Percentiles rank a stretch among this genome's conserved stretches.
Conservation (phyloP, 2,888 invertebrate species). For the Sepiola atlantica region DNA sequence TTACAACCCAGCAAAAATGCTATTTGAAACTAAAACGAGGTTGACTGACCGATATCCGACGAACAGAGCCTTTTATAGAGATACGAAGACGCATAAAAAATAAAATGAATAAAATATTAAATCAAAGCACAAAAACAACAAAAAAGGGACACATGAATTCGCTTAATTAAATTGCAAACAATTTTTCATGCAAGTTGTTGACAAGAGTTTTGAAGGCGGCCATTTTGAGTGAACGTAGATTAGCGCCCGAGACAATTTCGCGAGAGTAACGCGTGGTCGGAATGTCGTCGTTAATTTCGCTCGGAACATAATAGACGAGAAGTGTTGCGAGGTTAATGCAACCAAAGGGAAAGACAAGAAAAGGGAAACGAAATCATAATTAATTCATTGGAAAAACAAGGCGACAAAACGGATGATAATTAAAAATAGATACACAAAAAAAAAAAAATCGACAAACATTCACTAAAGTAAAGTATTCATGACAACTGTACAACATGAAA, state of each 20-base stretch:
- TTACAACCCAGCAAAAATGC: too few relatives aligned
- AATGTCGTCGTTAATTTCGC: background rate
- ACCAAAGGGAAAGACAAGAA: background rate
- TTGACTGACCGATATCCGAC: too few relatives aligned
- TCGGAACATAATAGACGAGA: background rate
- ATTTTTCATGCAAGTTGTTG: background rate
- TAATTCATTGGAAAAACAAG: background rate
- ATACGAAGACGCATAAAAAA: too few relatives aligned
- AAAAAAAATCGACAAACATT: background rate
- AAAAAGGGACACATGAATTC: background rate
- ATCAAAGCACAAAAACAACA: too few relatives aligned
- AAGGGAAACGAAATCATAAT: background rate
- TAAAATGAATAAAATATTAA: too few relatives aligned
- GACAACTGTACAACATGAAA: too few relatives aligned
- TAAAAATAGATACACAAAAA: background rate
- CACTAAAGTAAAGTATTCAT: too few relatives aligned
- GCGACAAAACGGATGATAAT: background rate
- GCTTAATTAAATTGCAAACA: slow-evolving; percentile 6
- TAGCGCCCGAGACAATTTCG: background rate
- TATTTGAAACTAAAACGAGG: too few relatives aligned
- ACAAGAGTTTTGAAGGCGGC: background rate
- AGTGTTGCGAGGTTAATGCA: background rate
- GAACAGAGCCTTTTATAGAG: too few relatives aligned
- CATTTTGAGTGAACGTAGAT: background rate
- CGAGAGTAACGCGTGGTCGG: background rate